Evolutionary conservation across 2,797 vertebrate genomes (phyloP).

Genomic region (Urophycis tenuis): DNA sequence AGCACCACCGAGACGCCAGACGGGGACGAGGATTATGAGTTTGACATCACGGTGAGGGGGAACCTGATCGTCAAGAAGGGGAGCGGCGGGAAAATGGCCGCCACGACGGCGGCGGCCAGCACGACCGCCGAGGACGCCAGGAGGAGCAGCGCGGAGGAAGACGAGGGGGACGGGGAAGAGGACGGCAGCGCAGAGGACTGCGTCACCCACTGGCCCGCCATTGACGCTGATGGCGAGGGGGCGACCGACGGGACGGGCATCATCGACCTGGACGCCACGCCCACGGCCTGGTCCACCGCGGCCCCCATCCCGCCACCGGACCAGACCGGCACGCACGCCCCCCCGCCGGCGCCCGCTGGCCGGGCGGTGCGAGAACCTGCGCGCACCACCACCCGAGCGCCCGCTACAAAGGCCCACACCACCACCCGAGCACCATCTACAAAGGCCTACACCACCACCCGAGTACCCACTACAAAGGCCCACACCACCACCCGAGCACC

Average conservation of each 20-base stretch:
- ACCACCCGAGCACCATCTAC: conserved; percentile 37
- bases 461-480: conserved; percentile 38
- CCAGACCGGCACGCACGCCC: conserved; percentile 12
- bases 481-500: conserved; percentile 34
- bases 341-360: conserved; percentile 23
- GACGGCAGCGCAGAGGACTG: conserved; percentile 60
- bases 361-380: conserved; percentile 35
- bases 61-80: conserved; percentile 35
- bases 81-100: conserved; percentile 30
- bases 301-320: conserved; percentile 36
- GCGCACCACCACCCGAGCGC: conserved; percentile 37
- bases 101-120: conserved; percentile 30
- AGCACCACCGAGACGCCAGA: conserved; percentile 43
- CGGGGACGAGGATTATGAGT: conserved; percentile 48
- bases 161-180: conserved; percentile 36
- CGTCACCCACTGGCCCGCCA: conserved; percentile 62
- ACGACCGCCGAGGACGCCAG: conserved; percentile 27
- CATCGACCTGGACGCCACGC: conserved; percentile 51
- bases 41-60: conserved; percentile 39
- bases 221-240: conserved; percentile 67
- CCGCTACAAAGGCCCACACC: conserved; percentile 38
- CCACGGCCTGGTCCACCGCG: conserved; percentile 31
- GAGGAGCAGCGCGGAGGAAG: conserved; percentile 15
- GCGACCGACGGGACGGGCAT: conserved; percentile 50
- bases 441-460: conserved; percentile 37